Conservation (phyloP, 2,113 vertebrate genomes). For the Nansenia antarctica region DNA sequence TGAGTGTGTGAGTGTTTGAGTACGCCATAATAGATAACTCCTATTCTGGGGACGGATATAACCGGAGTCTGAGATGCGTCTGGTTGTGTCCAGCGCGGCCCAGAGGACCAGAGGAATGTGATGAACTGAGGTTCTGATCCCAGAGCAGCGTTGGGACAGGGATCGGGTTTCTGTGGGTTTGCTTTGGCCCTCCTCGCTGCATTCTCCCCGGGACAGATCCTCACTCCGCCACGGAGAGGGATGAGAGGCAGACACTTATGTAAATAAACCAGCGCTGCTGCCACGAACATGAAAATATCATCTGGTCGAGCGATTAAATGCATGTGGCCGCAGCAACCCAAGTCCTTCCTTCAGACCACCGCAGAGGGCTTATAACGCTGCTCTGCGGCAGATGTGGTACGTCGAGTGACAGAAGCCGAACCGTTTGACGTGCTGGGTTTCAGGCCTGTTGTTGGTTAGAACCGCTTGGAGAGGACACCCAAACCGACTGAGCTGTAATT, state of each 20-base stretch:
- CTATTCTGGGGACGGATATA: constrained; percentile 11
- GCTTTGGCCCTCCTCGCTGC: constrained; percentile 46
- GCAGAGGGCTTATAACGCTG: neutral
- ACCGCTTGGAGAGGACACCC: neutral
- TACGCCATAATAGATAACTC: neutral
- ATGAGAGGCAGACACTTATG: constrained; percentile 60
- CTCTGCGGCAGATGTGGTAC: constrained; percentile 4
- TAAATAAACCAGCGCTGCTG: constrained; percentile 50
- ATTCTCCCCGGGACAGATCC: constrained; percentile 50
- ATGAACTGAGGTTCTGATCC: constrained; percentile 50
- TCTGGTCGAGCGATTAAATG: constrained; percentile 50
- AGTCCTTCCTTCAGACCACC: neutral
- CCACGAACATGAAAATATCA: constrained; percentile 45
- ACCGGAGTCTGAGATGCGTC: constrained; percentile 11
- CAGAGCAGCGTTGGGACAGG: constrained; percentile 37
- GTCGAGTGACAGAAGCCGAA: neutral
- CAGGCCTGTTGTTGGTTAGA: constrained; percentile 10
- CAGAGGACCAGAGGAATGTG: constrained; percentile 55
- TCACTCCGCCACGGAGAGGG: constrained; percentile 32
- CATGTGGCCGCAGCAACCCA: constrained; percentile 39
- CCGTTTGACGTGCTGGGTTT: neutral
- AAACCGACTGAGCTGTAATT: constrained; percentile 6
- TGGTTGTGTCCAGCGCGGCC: too few species aligned
- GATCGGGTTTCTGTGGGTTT: constrained; percentile 58
- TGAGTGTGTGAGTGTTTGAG: neutral